Evolutionary conservation across 2,888 invertebrate species (phyloP).

Genomic region (Halictus ligatus): DNA sequence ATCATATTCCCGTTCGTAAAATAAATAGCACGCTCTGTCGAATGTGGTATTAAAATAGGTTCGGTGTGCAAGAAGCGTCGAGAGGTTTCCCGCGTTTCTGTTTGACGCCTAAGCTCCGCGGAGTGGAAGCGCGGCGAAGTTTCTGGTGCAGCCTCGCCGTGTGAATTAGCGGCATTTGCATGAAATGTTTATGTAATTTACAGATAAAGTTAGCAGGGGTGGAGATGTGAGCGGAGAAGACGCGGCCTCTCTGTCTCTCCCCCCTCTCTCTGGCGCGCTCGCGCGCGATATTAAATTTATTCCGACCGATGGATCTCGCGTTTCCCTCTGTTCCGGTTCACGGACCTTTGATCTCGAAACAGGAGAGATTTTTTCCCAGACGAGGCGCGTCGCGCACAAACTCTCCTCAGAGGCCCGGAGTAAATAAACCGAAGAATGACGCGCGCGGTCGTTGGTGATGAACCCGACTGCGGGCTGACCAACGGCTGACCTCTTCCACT

Average conservation of each 20-base stretch:
- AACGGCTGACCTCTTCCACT: constrained; percentile 35
- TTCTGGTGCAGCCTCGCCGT: neutral
- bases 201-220: neutral
- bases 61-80: neutral
- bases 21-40: neutral
- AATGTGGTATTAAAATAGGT: constrained; percentile 14
- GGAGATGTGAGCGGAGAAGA: neutral
- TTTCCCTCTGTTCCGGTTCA: neutral
- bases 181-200: constrained; percentile 32
- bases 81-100: constrained; percentile 35
- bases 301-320: constrained; percentile 22
- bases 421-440: constrained; percentile 34
- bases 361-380: neutral
- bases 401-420: neutral
- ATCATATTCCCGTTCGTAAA: neutral
- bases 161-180: constrained; percentile 31
- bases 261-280: neutral
- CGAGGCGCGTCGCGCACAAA: neutral
- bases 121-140: constrained; percentile 18
- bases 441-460: constrained; percentile 10
- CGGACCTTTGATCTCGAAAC: neutral
- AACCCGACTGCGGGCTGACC: constrained; percentile 30
- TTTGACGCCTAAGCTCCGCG: constrained; percentile 3
- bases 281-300: constrained; percentile 5
- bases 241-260: neutral